phyloP scores from a whole-genome alignment of 2,888 invertebrate genomes.

The Lasioglossum oenotherae region DNA sequence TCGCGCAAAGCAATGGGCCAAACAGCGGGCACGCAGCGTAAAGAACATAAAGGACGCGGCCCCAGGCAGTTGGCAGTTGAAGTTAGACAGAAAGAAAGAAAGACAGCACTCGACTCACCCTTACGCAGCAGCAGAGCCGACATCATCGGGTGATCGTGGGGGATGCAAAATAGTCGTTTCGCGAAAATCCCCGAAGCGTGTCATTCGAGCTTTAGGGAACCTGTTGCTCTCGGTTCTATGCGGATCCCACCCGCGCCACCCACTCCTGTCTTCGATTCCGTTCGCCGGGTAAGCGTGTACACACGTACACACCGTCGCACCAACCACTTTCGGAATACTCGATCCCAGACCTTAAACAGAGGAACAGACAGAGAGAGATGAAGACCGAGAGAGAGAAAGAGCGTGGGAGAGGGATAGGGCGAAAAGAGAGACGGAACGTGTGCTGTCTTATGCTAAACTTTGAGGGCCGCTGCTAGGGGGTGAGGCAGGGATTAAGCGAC shows the following conservation, averaged over 20 bases:
- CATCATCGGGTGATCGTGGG: conserved; percentile 31
- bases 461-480: conserved; percentile 64
- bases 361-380: conserved; percentile 31
- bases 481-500: conserved; percentile 66
- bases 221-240: conserved; percentile 79
- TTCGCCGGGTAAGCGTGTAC: conserved; percentile 52
- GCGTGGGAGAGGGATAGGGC: conserved; percentile 24
- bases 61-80: neutral
- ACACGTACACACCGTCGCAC: conserved; percentile 62
- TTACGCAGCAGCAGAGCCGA: neutral
- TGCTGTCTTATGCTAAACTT: conserved; percentile 80
- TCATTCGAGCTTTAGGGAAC: conserved; percentile 80
- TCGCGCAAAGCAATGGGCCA: neutral
- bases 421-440: conserved; percentile 51
- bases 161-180: conserved; percentile 68
- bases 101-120: neutral
- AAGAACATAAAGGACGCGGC: neutral
- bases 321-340: conserved; percentile 68
- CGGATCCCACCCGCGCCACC: conserved; percentile 54
- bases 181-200: conserved; percentile 78
- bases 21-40: neutral
- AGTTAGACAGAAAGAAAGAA: neutral
- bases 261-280: conserved; percentile 49
- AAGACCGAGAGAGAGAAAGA: conserved; percentile 30
- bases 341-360: conserved; percentile 59